Conservation (phyloP, 2,113 vertebrate genomes). For the Poicephalus meyeri region DNA sequence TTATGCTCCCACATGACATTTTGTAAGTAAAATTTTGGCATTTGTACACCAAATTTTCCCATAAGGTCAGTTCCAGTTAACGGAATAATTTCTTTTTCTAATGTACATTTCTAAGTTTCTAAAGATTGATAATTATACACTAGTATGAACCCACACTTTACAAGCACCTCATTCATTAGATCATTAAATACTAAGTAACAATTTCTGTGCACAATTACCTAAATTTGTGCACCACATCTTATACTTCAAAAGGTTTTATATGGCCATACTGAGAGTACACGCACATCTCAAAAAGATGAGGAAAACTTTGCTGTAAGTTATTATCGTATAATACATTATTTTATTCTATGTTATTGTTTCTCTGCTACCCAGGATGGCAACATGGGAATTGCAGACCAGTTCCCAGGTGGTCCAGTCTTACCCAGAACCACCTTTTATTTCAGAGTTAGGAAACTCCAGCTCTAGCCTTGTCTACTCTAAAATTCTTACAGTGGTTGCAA, state of each 20-base stretch:
- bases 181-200: background rate
- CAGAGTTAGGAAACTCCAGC: background rate
- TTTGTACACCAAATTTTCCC: background rate
- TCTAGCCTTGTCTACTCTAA: background rate
- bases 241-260: background rate
- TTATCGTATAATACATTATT: background rate
- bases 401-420: background rate
- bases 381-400: background rate
- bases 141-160: background rate
- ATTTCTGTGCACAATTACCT: background rate
- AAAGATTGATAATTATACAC: background rate
- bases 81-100: background rate
- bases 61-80: background rate
- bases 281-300: background rate
- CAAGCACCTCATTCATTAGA: background rate
- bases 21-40: background rate
- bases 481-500: background rate
- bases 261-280: background rate
- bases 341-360: background rate
- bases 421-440: background rate
- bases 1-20: background rate
- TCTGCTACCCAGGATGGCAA: background rate
- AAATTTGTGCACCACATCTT: background rate
- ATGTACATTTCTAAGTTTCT: background rate
- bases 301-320: background rate